Evolutionary conservation across 2,797 vertebrate species (phyloP).

Genomic region (Staurois parvus): DNA sequence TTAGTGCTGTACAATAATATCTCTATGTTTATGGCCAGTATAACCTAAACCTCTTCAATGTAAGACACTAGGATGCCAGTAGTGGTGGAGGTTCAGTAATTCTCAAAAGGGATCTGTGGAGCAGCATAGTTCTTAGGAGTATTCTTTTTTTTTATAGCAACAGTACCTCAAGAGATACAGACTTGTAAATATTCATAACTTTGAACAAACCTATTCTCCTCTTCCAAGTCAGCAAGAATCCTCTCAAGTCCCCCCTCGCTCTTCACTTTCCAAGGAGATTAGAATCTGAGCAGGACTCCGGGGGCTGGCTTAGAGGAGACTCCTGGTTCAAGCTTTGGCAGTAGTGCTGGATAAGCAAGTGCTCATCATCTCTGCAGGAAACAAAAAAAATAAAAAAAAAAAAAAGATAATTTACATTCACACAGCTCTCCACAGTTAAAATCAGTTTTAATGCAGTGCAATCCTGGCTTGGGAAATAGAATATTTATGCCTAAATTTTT

Average conservation of each 20-base stretch:
- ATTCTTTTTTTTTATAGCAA: neutral
- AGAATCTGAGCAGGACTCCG: slow-evolving; percentile 98
- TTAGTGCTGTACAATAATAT: no score
- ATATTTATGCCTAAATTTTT: neutral
- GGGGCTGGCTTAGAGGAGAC: slow-evolving; percentile 95
- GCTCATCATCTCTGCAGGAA: slow-evolving; percentile 95
- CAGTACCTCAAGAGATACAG: neutral
- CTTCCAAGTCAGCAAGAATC: slow-evolving; percentile 95
- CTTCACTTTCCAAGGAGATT: slow-evolving; percentile 98
- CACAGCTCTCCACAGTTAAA: neutral
- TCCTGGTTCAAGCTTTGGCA: slow-evolving; percentile 99
- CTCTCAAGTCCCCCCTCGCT: slow-evolving; percentile 97
- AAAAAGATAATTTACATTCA: neutral
- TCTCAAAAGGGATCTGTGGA: neutral
- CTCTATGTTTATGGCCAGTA: no score
- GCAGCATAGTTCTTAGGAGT: neutral
- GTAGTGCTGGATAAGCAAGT: slow-evolving; percentile 99
- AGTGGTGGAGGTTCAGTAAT: no score
- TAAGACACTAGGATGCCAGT: no score
- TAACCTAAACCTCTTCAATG: no score
- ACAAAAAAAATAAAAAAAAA: neutral
- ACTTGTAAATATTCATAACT: neutral
- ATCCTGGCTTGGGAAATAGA: no score
- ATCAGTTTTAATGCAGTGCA: neutral
- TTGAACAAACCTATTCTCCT: slow-evolving; percentile 91